phyloP scores from a whole-genome alignment of 2,797 vertebrate species.

The Tangara arthus region DNA sequence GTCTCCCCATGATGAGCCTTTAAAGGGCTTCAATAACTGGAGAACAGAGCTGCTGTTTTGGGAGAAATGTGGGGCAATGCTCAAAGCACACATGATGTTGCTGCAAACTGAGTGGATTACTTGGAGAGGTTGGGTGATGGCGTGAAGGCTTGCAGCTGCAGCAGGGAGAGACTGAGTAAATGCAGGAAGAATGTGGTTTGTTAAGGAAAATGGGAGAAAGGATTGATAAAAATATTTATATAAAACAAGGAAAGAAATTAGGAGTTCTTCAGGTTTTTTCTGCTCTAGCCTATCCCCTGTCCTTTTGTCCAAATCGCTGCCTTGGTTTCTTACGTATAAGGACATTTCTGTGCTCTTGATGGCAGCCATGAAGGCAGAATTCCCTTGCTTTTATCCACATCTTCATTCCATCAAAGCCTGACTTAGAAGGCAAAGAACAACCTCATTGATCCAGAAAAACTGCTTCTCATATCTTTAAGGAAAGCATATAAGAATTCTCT shows the following conservation, averaged over 20 bases:
- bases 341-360: not conserved
- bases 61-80: not conserved
- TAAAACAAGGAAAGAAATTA: not conserved
- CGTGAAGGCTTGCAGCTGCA: not conserved
- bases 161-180: not conserved
- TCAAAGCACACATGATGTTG: not conserved
- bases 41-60: not conserved
- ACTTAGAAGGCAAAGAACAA: not conserved
- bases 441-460: not conserved
- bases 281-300: not conserved
- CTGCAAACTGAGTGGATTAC: accelerated
- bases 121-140: not conserved
- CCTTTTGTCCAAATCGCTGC: not conserved
- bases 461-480: not conserved
- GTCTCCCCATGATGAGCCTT: not conserved
- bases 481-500: not conserved
- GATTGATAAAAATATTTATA: not conserved
- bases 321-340: not conserved
- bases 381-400: not conserved
- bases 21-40: not conserved
- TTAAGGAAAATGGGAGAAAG: not conserved
- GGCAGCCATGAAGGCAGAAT: not conserved
- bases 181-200: not conserved
- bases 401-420: not conserved
- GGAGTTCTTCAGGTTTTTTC: not conserved